These are phyloP conservation scores for Marisa cornuarietis DNA, from an alignment of 1,140 invertebrate species.

Conservation along the genomic window DNA sequence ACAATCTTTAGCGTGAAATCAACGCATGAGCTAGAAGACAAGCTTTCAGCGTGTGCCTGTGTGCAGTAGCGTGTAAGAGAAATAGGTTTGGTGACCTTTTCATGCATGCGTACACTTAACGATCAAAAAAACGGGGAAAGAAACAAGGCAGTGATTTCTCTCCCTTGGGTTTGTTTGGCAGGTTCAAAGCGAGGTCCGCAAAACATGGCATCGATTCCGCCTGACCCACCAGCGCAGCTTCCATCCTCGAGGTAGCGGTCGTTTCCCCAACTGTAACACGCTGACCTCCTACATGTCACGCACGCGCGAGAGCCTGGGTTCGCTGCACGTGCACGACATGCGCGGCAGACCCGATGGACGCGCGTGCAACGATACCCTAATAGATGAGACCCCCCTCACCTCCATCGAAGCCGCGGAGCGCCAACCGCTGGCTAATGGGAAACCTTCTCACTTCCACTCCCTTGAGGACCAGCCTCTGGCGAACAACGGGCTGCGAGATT, in stretches of 20 bases:
- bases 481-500: background rate
- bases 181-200: conserved; percentile 41
- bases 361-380: conserved; percentile 1
- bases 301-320: conserved; percentile 6
- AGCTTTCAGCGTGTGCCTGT: background rate
- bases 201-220: conserved; percentile 36
- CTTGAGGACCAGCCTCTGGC: background rate
- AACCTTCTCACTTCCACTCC: background rate
- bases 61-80: background rate
- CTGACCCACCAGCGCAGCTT: conserved; percentile 22
- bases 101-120: background rate
- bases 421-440: conserved; percentile 8
- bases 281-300: background rate
- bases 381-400: conserved; percentile 11
- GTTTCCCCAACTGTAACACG: background rate
- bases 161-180: conserved; percentile 60
- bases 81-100: background rate
- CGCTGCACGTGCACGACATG: conserved; percentile 5
- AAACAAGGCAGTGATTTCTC: conserved; percentile 9
- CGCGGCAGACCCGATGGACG: conserved; percentile 15
- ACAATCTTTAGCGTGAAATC: too few species aligned
- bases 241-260: background rate
- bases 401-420: background rate
- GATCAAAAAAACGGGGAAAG: background rate
- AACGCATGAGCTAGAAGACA: too few species aligned